Conservation (phyloP, 2,888 invertebrate species). For the Catocala nupta region DNA sequence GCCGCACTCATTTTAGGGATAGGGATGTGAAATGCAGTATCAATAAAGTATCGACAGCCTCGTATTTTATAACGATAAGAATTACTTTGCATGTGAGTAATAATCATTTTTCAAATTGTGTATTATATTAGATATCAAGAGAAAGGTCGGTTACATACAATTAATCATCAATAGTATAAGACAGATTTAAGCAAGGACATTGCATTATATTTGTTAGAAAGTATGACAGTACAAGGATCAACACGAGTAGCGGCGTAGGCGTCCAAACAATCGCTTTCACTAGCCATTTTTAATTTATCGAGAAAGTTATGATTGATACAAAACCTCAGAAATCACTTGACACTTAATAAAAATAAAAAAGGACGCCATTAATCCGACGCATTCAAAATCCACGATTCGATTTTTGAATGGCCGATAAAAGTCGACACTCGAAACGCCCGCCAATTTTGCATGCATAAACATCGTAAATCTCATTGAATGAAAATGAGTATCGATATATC, state of each 20-base stretch:
- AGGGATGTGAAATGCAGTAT: slow-evolving; percentile 58
- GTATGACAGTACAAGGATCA: slow-evolving; percentile 27
- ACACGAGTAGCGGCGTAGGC: slow-evolving; percentile 16
- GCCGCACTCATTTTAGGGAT: slow-evolving; percentile 69
- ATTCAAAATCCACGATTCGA: slow-evolving; percentile 61
- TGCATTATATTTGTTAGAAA: slow-evolving; percentile 27
- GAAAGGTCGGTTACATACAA: neutral
- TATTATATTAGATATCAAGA: neutral
- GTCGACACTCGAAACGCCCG: slow-evolving; percentile 77
- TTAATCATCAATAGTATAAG: slow-evolving; percentile 1
- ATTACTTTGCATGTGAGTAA: neutral
- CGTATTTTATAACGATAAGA: slow-evolving; percentile 15
- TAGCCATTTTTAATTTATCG: slow-evolving; percentile 32
- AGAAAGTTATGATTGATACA: slow-evolving; percentile 45
- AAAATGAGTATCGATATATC: slow-evolving; percentile 79
- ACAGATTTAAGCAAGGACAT: slow-evolving; percentile 16
- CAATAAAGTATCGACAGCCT: slow-evolving; percentile 41
- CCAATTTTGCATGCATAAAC: slow-evolving; percentile 81
- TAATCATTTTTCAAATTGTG: neutral
- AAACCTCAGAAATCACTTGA: slow-evolving; percentile 56
- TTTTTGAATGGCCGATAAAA: slow-evolving; percentile 83
- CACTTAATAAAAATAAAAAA: slow-evolving; percentile 61
- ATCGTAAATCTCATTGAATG: slow-evolving; percentile 83
- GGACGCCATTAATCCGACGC: slow-evolving; percentile 69
- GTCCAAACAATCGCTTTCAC: slow-evolving; percentile 32